Conservation (phyloP, 92 coral and sea anemone genomes). For the Pocillopora meandrina region DNA sequence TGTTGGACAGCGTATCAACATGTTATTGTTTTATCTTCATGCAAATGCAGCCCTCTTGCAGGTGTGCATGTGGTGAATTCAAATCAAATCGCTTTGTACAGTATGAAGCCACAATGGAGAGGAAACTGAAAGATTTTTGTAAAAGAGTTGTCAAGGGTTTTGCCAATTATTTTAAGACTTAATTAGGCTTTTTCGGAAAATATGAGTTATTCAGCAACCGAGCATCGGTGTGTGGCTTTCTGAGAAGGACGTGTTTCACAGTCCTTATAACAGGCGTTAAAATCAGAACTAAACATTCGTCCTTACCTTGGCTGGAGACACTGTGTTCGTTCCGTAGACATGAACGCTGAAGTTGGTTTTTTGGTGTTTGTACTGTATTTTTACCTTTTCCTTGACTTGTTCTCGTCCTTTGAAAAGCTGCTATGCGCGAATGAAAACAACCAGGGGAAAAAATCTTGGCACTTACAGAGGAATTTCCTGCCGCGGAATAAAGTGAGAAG, state of each 20-base stretch:
- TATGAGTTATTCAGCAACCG: background rate
- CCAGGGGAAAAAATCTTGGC: background rate
- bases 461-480: background rate
- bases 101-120: conserved; percentile 20
- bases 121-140: background rate
- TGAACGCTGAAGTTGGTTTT: conserved; percentile 28
- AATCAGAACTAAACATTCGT: background rate
- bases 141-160: conserved; percentile 9
- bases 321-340: background rate
- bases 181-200: background rate
- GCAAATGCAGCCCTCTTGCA: conserved; percentile 25
- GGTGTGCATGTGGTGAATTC: conserved; percentile 11
- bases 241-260: background rate
- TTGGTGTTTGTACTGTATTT: conserved; percentile 19
- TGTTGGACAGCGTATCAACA: background rate
- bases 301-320: background rate
- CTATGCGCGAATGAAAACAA: background rate
- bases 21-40: conserved; percentile 11
- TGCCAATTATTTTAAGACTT: background rate
- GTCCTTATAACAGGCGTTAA: background rate
- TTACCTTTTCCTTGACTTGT: conserved; percentile 21
- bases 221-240: background rate
- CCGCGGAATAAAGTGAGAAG: background rate
- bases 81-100: conserved; percentile 12
- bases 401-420: conserved; percentile 6